A percentile compares a stretch with the other conserved stretches of the same genome.
phyloP scores from a whole-genome alignment of 1,140 invertebrate genomes.

The Zaprionus capensis region DNA sequence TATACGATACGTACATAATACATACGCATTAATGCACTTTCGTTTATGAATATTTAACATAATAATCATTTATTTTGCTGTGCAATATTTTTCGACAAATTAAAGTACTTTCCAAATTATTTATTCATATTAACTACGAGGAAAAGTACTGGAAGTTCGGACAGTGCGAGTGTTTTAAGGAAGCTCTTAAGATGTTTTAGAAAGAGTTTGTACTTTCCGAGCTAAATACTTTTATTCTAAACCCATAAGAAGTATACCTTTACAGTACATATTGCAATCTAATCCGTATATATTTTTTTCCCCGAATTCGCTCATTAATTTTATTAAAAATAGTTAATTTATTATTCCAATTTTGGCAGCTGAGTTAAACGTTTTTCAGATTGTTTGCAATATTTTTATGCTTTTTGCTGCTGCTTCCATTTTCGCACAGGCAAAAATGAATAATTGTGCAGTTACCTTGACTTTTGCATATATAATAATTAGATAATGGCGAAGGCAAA shows the following conservation, averaged over 20 bases:
- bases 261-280: neutral
- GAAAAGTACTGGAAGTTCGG: no score
- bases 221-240: neutral
- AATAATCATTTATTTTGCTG: slow-evolving; percentile 27
- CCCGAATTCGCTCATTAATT: slow-evolving; percentile 34
- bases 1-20: neutral
- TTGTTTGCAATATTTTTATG: slow-evolving; percentile 19
- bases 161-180: no score
- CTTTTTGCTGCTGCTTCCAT: slow-evolving; percentile 33
- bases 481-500: slow-evolving; percentile 70
- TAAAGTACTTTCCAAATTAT: slow-evolving; percentile 12
- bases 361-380: slow-evolving; percentile 18
- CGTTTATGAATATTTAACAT: slow-evolving; percentile 42
- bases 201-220: no score
- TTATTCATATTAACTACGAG: neutral
- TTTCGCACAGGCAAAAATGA: slow-evolving; percentile 54
- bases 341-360: slow-evolving; percentile 16
- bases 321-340: slow-evolving; percentile 38
- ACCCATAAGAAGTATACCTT: no score
- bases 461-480: slow-evolving; percentile 77
- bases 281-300: neutral
- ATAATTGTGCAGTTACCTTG: slow-evolving; percentile 77
- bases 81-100: slow-evolving; percentile 5
- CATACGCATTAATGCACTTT: slow-evolving; percentile 29
- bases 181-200: no score